phyloP scores from a whole-genome alignment of 2,888 invertebrate species.

The Hirudinaria manillensis region DNA sequence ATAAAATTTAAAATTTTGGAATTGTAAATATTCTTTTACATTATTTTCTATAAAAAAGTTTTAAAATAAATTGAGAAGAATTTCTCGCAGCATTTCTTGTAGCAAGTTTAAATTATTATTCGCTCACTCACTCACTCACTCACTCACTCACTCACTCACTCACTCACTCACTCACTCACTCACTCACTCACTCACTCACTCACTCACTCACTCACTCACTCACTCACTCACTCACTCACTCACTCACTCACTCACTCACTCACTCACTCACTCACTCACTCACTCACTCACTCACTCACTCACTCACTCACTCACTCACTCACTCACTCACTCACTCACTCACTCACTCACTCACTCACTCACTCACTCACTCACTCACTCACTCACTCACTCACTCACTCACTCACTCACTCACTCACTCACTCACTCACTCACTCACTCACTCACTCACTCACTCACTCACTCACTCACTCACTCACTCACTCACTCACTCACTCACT shows the following conservation, averaged over 20 bases:
- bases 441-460: constrained; percentile 10
- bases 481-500: constrained; percentile 16
- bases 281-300: not conserved
- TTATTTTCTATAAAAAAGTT: too few relatives aligned
- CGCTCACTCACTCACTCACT: not conserved
- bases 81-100: not conserved
- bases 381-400: constrained; percentile 2
- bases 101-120: too few relatives aligned
- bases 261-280: too few relatives aligned
- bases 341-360: not conserved
- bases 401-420: constrained; percentile 5
- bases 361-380: not conserved
- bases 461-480: constrained; percentile 1
- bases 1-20: too few relatives aligned
- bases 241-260: too few relatives aligned
- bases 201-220: not conserved
- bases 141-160: not conserved
- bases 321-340: not conserved
- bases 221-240: not conserved
- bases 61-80: not conserved
- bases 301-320: not conserved
- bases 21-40: too few relatives aligned
- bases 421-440: constrained; percentile 5
- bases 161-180: not conserved
- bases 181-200: not conserved